Evolutionary conservation across 92 coral and sea anemone species (phyloP).

Genomic region (Blastomussa wellsi): DNA sequence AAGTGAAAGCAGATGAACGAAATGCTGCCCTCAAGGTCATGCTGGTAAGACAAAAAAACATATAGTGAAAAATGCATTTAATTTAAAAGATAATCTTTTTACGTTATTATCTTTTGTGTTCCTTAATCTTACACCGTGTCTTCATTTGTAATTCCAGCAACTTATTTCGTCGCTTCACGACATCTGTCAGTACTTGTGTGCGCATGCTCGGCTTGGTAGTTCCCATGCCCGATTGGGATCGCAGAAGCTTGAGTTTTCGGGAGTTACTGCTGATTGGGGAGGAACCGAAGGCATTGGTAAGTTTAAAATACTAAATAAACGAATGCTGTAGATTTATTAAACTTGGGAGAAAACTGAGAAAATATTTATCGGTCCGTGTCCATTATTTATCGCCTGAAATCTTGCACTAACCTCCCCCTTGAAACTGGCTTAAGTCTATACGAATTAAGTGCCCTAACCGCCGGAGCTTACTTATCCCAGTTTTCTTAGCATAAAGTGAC

Average conservation of each 20-base stretch:
- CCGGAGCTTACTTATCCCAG: no score
- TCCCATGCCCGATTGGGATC: conserved; percentile 99
- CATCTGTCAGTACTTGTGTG: conserved; percentile 97
- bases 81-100: neutral
- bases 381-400: neutral
- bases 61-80: no score
- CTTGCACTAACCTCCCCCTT: no score
- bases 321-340: neutral
- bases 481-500: no score
- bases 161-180: conserved; percentile 91
- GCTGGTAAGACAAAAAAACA: conserved; percentile 85
- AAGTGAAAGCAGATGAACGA: conserved; percentile 62
- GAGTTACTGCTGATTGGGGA: conserved; percentile 99
- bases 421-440: no score
- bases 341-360: neutral
- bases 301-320: neutral
- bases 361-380: neutral
- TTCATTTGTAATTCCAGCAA: conserved; percentile 54
- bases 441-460: no score
- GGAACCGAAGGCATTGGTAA: conserved; percentile 99
- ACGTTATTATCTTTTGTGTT: neutral
- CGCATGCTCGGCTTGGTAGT: conserved; percentile 99
- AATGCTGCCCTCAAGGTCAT: conserved; percentile 76
- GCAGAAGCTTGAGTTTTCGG: conserved; percentile 97
- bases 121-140: neutral